phyloP scores from a whole-genome alignment of 1,140 invertebrate species.

The Sitobion miscanthi region DNA sequence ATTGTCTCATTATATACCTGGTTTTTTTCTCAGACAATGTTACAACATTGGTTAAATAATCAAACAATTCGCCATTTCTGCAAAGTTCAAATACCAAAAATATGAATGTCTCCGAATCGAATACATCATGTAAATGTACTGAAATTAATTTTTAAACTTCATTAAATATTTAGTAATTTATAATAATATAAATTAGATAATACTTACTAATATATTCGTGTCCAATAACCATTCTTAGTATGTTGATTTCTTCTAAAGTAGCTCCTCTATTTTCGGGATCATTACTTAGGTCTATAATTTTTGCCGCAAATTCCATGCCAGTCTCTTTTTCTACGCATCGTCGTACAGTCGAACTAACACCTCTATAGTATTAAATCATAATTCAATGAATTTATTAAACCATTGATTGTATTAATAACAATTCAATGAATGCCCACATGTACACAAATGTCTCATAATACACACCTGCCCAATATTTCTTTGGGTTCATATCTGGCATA shows the following conservation, averaged over 20 bases:
- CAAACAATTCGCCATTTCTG: slow-evolving; percentile 97
- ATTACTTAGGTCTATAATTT: slow-evolving; percentile 97
- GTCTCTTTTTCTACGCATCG: slow-evolving; percentile 97
- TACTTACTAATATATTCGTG: slow-evolving; percentile 96
- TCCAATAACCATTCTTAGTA: slow-evolving; percentile 88
- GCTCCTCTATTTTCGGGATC: slow-evolving; percentile 81
- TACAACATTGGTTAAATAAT: slow-evolving; percentile 96
- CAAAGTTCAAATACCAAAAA: slow-evolving; percentile 99
- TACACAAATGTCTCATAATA: too few relatives aligned
- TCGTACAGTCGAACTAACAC: slow-evolving; percentile 95
- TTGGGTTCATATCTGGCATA: slow-evolving; percentile 99
- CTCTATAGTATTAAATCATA: slow-evolving; percentile 70
- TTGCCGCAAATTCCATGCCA: slow-evolving; percentile 93
- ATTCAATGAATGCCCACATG: background rate
- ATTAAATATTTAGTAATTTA: background rate
- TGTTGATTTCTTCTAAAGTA: slow-evolving; percentile 91
- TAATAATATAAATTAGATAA: slow-evolving; percentile 42
- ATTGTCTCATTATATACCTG: slow-evolving; percentile 86
- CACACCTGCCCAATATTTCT: slow-evolving; percentile 94
- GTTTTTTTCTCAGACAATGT: slow-evolving; percentile 99
- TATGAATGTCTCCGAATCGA: slow-evolving; percentile 97
- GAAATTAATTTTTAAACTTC: slow-evolving; percentile 64
- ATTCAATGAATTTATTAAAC: background rate
- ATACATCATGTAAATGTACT: slow-evolving; percentile 99
- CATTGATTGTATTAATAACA: background rate